phyloP scores from a whole-genome alignment of 2,797 vertebrate genomes.

The Ceyx erithaca region DNA sequence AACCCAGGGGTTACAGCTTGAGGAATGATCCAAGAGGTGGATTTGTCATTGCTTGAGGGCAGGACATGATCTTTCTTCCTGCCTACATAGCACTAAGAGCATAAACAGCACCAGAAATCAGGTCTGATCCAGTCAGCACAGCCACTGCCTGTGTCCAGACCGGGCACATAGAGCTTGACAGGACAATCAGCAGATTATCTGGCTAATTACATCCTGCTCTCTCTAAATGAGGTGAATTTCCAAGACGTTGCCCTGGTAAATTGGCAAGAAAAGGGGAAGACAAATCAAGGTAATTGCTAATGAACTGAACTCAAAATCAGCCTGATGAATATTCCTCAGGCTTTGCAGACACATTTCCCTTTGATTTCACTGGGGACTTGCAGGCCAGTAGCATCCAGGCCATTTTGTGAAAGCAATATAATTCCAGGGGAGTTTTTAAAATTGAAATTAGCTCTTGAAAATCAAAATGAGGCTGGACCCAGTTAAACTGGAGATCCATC shows the following conservation, averaged over 20 bases:
- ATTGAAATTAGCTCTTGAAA: background rate
- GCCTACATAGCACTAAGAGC: background rate
- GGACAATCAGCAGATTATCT: slow-evolving; percentile 56
- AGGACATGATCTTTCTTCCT: slow-evolving; percentile 29
- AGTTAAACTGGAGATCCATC: background rate
- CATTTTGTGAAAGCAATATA: background rate
- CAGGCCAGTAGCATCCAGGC: background rate
- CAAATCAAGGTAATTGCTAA: slow-evolving; percentile 52
- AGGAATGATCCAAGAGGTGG: background rate
- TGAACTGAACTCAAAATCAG: slow-evolving; percentile 33
- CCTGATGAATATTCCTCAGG: slow-evolving; percentile 25
- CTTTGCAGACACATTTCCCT: background rate
- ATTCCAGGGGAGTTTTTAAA: background rate
- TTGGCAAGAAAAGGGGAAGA: slow-evolving; percentile 22
- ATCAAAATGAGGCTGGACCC: background rate
- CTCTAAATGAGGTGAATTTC: slow-evolving; percentile 23
- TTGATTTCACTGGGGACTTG: background rate
- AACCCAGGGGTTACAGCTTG: slow-evolving; percentile 3
- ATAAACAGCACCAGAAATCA: slow-evolving; percentile 37
- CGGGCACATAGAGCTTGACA: background rate
- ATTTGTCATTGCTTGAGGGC: slow-evolving; percentile 48
- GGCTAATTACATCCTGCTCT: slow-evolving; percentile 65
- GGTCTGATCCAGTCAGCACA: slow-evolving; percentile 52
- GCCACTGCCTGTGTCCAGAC: background rate
- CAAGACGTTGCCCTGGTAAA: slow-evolving; percentile 47